phyloP scores from a whole-genome alignment of 2,888 invertebrate species.

The Cosmia pyralina region DNA sequence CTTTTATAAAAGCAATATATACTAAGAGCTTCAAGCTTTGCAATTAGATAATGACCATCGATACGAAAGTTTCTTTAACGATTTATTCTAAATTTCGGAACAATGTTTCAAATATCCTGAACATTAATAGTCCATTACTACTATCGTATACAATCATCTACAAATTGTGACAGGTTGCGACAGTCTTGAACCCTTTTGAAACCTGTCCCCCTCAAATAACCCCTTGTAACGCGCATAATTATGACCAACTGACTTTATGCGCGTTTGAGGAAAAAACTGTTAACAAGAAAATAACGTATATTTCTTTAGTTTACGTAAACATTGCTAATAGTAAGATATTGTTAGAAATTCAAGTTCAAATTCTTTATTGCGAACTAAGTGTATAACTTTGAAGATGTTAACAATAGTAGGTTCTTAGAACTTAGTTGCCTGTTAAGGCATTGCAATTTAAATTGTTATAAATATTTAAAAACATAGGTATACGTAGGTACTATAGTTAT shows the following conservation, averaged over 20 bases:
- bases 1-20: too few species aligned
- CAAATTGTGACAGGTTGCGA: conserved; percentile 30
- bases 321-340: background rate
- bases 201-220: conserved; percentile 34
- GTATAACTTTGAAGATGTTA: too few species aligned
- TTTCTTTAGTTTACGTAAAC: conserved; percentile 6
- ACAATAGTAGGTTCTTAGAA: too few species aligned
- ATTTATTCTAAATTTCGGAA: conserved; percentile 1
- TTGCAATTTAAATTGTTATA: too few species aligned
- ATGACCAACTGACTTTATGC: conserved; percentile 35
- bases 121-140: conserved; percentile 11
- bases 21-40: background rate
- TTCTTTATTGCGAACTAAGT: too few species aligned
- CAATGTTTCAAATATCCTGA: conserved; percentile 10
- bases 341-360: too few species aligned
- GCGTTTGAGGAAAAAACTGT: background rate
- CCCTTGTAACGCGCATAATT: conserved; percentile 46
- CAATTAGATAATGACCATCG: background rate
- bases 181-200: conserved; percentile 47
- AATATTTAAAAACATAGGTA: too few species aligned
- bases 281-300: conserved; percentile 31
- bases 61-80: background rate
- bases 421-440: too few species aligned
- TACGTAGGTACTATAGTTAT: too few species aligned
- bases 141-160: conserved; percentile 7